Conservation (phyloP, 2,888 invertebrate genomes). For the Tanaodytes sp. region DNA sequence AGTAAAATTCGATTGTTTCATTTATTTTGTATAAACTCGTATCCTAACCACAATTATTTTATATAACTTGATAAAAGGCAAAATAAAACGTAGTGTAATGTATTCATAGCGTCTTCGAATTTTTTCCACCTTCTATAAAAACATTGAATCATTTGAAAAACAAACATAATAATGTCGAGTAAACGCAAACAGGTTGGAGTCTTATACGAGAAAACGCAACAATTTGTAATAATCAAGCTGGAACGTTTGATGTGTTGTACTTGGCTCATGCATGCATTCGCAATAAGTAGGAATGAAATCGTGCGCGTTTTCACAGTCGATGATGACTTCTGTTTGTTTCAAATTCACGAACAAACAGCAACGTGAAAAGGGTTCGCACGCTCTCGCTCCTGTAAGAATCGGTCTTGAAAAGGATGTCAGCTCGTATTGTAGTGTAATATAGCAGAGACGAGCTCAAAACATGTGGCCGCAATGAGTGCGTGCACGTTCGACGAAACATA, state of each 20-base stretch:
- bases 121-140: too few relatives aligned
- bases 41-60: too few relatives aligned
- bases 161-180: too few relatives aligned
- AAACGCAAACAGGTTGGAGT: conserved; percentile 17
- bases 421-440: conserved; percentile 40
- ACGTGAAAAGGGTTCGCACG: conserved; percentile 64
- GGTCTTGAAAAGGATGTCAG: conserved; percentile 26
- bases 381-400: conserved; percentile 58
- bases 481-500: conserved; percentile 37
- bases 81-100: too few relatives aligned
- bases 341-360: conserved; percentile 38
- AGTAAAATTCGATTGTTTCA: too few relatives aligned
- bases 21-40: too few relatives aligned
- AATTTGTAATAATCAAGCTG: conserved; percentile 31
- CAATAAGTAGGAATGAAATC: conserved; percentile 43
- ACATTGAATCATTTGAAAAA: too few relatives aligned
- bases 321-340: conserved; percentile 43
- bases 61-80: too few relatives aligned
- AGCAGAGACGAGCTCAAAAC: conserved; percentile 37
- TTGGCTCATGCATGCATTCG: conserved; percentile 24
- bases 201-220: conserved; percentile 17
- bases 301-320: conserved; percentile 36
- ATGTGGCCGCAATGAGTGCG: conserved; percentile 30
- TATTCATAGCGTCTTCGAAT: too few relatives aligned
- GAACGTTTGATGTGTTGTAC: conserved; percentile 28